Base-by-base conservation (phyloP, 2,888 invertebrate genomes). In the Calameuta pallipes region DNA sequence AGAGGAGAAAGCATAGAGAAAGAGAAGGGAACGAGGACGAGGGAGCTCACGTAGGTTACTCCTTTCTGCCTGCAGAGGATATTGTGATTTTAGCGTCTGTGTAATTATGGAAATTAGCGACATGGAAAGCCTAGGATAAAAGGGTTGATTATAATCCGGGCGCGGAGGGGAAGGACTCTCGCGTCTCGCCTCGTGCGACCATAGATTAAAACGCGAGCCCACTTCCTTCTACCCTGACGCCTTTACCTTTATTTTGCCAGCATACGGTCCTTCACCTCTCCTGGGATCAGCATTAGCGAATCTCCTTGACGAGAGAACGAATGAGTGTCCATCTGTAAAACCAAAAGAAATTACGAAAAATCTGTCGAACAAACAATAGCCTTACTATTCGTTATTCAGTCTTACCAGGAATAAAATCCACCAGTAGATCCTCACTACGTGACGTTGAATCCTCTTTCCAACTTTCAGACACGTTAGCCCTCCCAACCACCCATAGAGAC, bases 41-140 rank as follows among this genome's bases (percentile, higher is more conserved):
- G 80, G 86, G 85, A 86, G 85, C 88, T 87, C 89, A 87, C 90
- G 88, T 91, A 89, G 90, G 89, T 88, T 88, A 87, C 90, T 90
- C 90, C 91, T 91, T 90, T 90, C 90, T 87, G 86, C 89, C 85
- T 86, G 89, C 81, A 80, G 80, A 84, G 91, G 90, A 91, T 91
- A 91, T 91, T 91, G 91, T 91, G 91, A 91, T 91, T 91, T 91
- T 91, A 91, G 91, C 91, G 91, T 91, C 91, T 91, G 91, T 91
- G 91, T 91, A 91, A 91, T 91, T 91, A 91, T 91, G 91, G 91
- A 91, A 91, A 91, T 91, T 91, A 91, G 91, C 90, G 91, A 91
- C 90, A 91, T 90, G 91, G 90, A 91, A 91, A 91, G 91, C 91
- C 91, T 91, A 91, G 91, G 91, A 91, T 91, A 91, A 91, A 91